phyloP scores from a whole-genome alignment of 1,140 invertebrate species.

The Magallana angulata region DNA sequence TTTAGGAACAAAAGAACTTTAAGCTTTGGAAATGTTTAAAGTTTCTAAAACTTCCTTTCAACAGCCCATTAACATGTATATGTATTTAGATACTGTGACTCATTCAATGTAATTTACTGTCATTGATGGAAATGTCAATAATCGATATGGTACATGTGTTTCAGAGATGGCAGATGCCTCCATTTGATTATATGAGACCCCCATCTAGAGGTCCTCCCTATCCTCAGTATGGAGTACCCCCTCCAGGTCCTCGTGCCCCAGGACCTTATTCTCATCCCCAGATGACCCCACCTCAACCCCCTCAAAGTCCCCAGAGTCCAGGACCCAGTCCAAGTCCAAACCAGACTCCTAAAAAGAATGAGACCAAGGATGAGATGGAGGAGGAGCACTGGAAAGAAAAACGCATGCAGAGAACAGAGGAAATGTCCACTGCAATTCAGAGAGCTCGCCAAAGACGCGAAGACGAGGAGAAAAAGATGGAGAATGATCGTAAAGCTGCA shows the following conservation, averaged over 20 bases:
- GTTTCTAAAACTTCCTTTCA: background rate
- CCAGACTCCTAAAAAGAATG: slow-evolving; percentile 56
- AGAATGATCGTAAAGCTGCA: slow-evolving; percentile 82
- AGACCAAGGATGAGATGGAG: slow-evolving; percentile 81
- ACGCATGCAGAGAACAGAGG: slow-evolving; percentile 84
- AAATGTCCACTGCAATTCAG: slow-evolving; percentile 87
- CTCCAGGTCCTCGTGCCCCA: slow-evolving; percentile 69
- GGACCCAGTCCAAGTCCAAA: slow-evolving; percentile 26
- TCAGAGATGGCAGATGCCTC: slow-evolving; percentile 72
- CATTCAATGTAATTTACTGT: too few species aligned
- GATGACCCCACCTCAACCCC: slow-evolving; percentile 42
- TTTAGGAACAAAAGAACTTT: too few species aligned
- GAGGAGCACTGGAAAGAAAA: slow-evolving; percentile 88
- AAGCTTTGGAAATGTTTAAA: background rate
- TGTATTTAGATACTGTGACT: too few species aligned
- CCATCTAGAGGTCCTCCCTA: slow-evolving; percentile 67
- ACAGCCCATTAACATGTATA: background rate
- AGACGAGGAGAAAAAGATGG: slow-evolving; percentile 89
- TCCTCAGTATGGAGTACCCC: slow-evolving; percentile 70
- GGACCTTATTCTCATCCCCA: slow-evolving; percentile 60
- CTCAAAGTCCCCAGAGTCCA: slow-evolving; percentile 46
- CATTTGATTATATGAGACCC: slow-evolving; percentile 75
- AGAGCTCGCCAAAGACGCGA: slow-evolving; percentile 88
- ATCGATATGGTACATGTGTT: slow-evolving; percentile 26
- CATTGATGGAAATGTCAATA: background rate